Percentiles rank a stretch among this genome's conserved stretches.
phyloP scores from a whole-genome alignment of 2,113 vertebrate species.

The Prinia subflava region DNA sequence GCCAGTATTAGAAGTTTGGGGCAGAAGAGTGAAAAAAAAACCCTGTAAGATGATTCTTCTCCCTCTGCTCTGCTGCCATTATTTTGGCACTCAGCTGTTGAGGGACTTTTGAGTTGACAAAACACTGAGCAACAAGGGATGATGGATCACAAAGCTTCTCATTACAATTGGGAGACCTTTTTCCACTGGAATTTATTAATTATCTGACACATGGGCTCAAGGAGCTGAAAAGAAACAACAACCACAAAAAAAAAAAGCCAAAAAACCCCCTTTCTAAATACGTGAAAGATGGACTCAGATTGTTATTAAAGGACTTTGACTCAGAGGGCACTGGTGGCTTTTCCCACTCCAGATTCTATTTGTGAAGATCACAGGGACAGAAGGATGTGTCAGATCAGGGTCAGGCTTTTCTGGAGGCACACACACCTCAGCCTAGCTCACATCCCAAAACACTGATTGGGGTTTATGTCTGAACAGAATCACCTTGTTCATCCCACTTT shows the following conservation, averaged over 20 bases:
- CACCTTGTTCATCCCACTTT: neutral
- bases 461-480: neutral
- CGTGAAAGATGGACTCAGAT: neutral
- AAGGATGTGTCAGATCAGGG: neutral
- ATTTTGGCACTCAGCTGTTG: neutral
- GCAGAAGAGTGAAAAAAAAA: neutral
- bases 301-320: neutral
- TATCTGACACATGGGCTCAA: neutral
- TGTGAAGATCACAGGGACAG: neutral
- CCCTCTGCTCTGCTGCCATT: neutral
- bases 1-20: neutral
- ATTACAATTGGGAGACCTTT: neutral
- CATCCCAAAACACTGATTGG: neutral
- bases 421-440: neutral
- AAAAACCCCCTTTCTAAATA: neutral
- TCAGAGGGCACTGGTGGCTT: neutral
- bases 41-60: neutral
- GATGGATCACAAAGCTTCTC: neutral
- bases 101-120: neutral
- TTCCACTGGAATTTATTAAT: neutral
- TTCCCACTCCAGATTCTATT: neutral
- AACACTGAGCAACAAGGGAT: neutral
- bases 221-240: neutral
- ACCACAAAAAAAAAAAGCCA: fast-evolving
- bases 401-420: neutral